Evolutionary conservation across 2,797 vertebrate genomes (phyloP), one percentile per base, ranked within the genome.

Genomic region (Acanthiza pusilla): DNA sequence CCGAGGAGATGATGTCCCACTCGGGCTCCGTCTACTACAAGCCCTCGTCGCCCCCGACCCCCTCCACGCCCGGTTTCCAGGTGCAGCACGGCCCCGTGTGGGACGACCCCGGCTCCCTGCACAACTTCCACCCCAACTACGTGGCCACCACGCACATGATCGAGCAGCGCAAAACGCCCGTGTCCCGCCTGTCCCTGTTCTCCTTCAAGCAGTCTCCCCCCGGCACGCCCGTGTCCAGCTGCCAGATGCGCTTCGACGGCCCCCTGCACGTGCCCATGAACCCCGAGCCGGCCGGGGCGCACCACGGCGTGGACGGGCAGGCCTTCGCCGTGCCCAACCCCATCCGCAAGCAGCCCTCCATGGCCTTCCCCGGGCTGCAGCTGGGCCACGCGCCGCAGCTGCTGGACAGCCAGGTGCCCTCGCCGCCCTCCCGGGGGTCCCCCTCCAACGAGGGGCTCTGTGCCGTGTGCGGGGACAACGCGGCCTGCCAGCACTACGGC

Each of bases 161-260:
- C 63, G 99, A 99, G 91, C 99, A 99, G 98, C 98, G 99, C 96
- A 99, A 99, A 96, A 98, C 99, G 60, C 98, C 99, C 3, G 99
- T 99, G 82, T 99, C 99, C 32, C 98, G 99, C 97, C 99, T 99
- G 50, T 99, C 99, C 71, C 98, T 99, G 73, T 99, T 99, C 98
- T 99, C 99, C 93, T 99, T 99, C 97, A 99, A 99, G 96, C 99
- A 99, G 97, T 99, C 99, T 4, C 99, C 99, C n/a, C 99, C 99
- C 1, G 99, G 99, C 18, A 99, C 99, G 13, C 99, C 99, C 0
- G 99, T 99, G 38, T 99, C 99, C 94, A 99, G 99, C 97, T 99
- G 99, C 94, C 99, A 99, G 98, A 99, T 99, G 99, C 98, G 99
- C 91, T 99, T 99, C 96, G 99, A 99, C 71, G 99, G 99, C 74